phyloP scores from a whole-genome alignment of 1,140 invertebrate species.

The Drosophila kepulauana region DNA sequence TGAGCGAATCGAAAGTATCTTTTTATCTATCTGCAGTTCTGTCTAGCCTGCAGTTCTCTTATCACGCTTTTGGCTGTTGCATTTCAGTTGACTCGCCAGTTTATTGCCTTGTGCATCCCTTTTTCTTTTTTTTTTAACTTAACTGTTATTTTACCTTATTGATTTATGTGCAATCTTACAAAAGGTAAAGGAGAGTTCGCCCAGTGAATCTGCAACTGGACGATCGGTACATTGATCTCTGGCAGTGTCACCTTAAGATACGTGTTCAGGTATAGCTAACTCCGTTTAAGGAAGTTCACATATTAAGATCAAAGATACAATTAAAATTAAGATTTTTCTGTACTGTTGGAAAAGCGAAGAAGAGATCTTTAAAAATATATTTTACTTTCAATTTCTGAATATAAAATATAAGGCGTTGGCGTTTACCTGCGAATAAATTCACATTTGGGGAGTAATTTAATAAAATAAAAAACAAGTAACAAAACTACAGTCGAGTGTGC shows the following conservation, averaged over 20 bases:
- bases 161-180: constrained; percentile 24
- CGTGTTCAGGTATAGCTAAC: not conserved
- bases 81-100: not conserved
- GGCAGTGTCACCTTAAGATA: not conserved
- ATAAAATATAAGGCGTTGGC: too few relatives aligned
- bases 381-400: too few relatives aligned
- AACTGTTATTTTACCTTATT: constrained; percentile 42
- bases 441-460: too few relatives aligned
- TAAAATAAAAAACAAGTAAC: too few relatives aligned
- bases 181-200: not conserved
- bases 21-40: constrained; percentile 29
- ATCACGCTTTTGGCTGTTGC: constrained; percentile 19
- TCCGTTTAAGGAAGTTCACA: not conserved
- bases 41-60: constrained; percentile 21
- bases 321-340: too few relatives aligned
- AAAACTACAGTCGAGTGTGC: too few relatives aligned
- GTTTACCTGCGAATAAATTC: too few relatives aligned
- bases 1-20: constrained; percentile 32
- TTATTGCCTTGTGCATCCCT: constrained; percentile 41
- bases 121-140: constrained; percentile 5
- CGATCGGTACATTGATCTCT: constrained; percentile 1
- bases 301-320: too few relatives aligned
- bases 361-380: too few relatives aligned
- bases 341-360: too few relatives aligned
- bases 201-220: not conserved